Conservation (phyloP, 2,797 vertebrate genomes). For the Enteromius radiatus region DNA sequence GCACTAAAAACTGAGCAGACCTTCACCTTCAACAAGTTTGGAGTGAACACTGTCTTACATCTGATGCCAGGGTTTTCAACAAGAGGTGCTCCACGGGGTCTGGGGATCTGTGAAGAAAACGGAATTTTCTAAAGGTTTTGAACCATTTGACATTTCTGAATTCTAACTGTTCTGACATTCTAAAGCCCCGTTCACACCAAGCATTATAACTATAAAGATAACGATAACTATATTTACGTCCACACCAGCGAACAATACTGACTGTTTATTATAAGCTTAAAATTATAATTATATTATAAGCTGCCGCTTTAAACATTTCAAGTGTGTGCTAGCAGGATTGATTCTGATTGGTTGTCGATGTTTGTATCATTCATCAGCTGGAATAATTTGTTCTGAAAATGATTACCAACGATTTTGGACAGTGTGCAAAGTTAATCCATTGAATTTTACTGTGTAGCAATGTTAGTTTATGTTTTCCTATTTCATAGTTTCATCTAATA, state of each 20-base stretch:
- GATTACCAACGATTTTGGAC: no score
- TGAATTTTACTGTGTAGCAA: background rate
- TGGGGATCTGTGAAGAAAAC: background rate
- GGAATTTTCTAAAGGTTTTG: background rate
- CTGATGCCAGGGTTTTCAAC: background rate
- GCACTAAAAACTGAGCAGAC: conserved; percentile 36
- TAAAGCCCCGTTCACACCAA: background rate
- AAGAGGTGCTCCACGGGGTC: background rate
- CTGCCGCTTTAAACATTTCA: no score
- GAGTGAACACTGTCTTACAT: background rate
- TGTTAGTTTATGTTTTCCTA: background rate
- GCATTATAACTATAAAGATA: no score
- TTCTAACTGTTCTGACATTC: background rate
- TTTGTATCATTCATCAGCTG: no score
- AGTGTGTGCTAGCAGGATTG: no score
- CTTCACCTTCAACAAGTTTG: conserved; percentile 26
- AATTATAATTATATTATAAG: no score
- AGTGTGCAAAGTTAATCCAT: background rate
- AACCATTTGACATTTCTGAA: background rate
- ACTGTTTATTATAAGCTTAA: no score
- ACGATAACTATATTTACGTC: no score
- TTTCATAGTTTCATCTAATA: background rate
- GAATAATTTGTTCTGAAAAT: no score
- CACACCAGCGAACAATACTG: no score
- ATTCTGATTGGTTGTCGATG: no score